Base-by-base conservation (phyloP, 92 coral and sea anemone species). In the Bergia sp. region DNA sequence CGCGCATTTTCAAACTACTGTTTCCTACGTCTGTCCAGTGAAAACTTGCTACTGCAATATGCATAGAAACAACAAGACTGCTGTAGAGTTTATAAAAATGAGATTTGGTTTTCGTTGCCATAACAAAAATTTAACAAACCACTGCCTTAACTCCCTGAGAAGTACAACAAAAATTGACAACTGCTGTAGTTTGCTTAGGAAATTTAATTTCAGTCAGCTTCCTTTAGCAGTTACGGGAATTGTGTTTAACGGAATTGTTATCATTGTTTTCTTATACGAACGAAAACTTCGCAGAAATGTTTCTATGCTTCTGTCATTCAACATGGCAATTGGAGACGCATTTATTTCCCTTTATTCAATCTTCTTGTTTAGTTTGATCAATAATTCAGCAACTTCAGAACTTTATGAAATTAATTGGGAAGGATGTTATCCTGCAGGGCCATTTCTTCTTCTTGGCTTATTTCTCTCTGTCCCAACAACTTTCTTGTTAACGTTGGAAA, bases 251-350 rank as follows among this genome's bases (percentile, higher is more conserved):
- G 50, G 81, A n/a, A 21, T 40, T 18, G 81, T 77, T 41, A n/a
- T 77, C 3, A 18, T 44, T 23, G 37, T 77, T 77, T n/a, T 77
- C 15, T 43, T 45, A 40, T 77, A 0, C 18, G 43, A 57, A 18
- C 38, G 50, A 45, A 21, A 43, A 77, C 58, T 77, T 3, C 81
- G 81, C 36, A 77, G 37, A 1, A 77, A 77, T 77, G 58, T 77
- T 16, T 37, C 81, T 1, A 45, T 77, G 50, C 38, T 77, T 77
- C 58, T 77, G 23, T 77, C 81, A 5, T 42, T 77, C 37, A 77
- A 77, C 58, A 77, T 77, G 81, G 81, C 81, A 18, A 77, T 77
- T 44, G 81, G 81, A 77, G 81, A 77, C 23, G 18, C 37, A 5
- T 77, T 29, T 43, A 13, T 77, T 43, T 43, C 53, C 29, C 21